Conservation (phyloP, 1,140 invertebrate genomes). For the Drosophila erecta region DNA sequence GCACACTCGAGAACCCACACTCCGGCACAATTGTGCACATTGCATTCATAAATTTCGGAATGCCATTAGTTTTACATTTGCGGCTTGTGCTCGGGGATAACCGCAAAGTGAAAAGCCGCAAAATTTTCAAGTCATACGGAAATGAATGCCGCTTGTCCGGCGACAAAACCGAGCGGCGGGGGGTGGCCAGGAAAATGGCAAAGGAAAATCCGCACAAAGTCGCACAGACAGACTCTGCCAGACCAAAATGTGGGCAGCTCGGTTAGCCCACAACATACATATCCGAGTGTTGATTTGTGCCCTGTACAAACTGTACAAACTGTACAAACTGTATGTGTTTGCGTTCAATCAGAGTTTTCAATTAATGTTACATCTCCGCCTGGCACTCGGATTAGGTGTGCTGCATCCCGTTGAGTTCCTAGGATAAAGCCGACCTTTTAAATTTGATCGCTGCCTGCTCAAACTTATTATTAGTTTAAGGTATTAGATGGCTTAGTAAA, state of each 20-base stretch:
- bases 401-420: slow-evolving; percentile 9
- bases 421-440: not conserved
- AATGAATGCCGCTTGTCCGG: slow-evolving; percentile 70
- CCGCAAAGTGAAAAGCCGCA: slow-evolving; percentile 83
- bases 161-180: slow-evolving; percentile 60
- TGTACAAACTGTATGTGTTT: slow-evolving; percentile 1
- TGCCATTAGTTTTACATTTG: slow-evolving; percentile 84
- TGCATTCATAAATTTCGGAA: slow-evolving; percentile 81
- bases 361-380: slow-evolving; percentile 63
- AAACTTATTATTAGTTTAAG: not conserved
- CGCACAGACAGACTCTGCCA: slow-evolving; percentile 22
- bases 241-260: slow-evolving; percentile 51
- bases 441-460: too few relatives aligned
- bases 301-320: slow-evolving; percentile 1
- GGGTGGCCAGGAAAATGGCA: slow-evolving; percentile 12
- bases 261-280: slow-evolving; percentile 40
- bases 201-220: slow-evolving; percentile 29
- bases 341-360: slow-evolving; percentile 70
- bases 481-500: too few relatives aligned
- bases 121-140: slow-evolving; percentile 83
- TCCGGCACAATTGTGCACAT: slow-evolving; percentile 15
- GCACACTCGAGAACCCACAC: slow-evolving; percentile 46
- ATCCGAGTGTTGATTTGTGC: slow-evolving; percentile 19
- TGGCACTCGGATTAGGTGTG: slow-evolving; percentile 31
- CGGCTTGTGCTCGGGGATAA: slow-evolving; percentile 79